Evolutionary conservation across 2,113 vertebrate species (phyloP).

Genomic region (Garra rufa): DNA sequence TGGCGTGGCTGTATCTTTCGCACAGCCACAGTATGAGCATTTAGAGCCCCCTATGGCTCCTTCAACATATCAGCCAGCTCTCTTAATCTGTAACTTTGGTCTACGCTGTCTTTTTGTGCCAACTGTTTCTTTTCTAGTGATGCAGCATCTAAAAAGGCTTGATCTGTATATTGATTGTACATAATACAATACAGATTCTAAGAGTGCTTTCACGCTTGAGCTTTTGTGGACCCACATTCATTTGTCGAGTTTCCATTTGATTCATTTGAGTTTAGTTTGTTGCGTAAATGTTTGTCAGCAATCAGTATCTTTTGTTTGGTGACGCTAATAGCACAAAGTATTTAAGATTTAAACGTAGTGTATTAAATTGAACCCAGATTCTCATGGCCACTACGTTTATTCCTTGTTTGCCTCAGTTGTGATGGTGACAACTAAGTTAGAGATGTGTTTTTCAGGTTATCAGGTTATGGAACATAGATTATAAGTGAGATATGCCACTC

Average conservation of each 20-base stretch:
- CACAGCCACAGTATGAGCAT: conserved; percentile 1
- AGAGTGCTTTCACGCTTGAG: not conserved
- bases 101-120: not conserved
- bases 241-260: not conserved
- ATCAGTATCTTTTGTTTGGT: not conserved
- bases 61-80: not conserved
- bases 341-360: not conserved
- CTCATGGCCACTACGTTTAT: not conserved
- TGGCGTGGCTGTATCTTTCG: not conserved
- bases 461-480: conserved; percentile 26
- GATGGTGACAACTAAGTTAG: conserved; percentile 37
- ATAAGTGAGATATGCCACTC: not conserved
- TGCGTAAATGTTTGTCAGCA: too few species aligned
- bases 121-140: not conserved
- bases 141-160: not conserved
- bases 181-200: not conserved
- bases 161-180: not conserved
- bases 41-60: conserved; percentile 4
- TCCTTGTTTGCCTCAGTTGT: conserved; percentile 9
- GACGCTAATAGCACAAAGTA: not conserved
- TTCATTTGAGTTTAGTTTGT: too few species aligned
- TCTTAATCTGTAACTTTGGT: not conserved
- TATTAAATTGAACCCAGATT: not conserved
- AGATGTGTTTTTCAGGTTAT: conserved; percentile 19
- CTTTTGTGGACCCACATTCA: not conserved